phyloP scores from a whole-genome alignment of 1,140 invertebrate species.

The Drosophila sulfurigaster region DNA sequence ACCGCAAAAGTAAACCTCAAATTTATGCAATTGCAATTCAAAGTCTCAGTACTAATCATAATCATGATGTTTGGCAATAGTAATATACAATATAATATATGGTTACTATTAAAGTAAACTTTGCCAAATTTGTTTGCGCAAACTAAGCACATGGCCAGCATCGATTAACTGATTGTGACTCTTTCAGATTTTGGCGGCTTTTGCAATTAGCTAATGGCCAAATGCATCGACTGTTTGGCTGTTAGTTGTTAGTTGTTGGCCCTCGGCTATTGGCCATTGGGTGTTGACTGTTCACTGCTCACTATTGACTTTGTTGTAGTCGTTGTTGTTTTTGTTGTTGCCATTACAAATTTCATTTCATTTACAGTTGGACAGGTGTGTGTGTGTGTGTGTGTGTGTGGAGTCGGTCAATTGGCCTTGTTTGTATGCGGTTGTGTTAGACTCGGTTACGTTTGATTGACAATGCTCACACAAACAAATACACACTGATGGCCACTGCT shows the following conservation, averaged over 20 bases:
- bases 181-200: constrained; percentile 28
- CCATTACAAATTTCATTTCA: constrained; percentile 19
- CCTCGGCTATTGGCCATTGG: neutral
- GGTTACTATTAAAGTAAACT: neutral
- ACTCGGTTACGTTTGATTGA: constrained; percentile 20
- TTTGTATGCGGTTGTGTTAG: constrained; percentile 15
- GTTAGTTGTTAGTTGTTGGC: neutral
- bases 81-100: neutral
- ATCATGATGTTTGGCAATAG: constrained; percentile 14
- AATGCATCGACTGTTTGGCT: neutral
- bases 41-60: constrained; percentile 41
- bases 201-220: constrained; percentile 48
- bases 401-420: constrained; percentile 18
- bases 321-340: neutral
- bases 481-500: neutral
- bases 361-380: constrained; percentile 3
- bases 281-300: constrained; percentile 6
- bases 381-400: neutral
- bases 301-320: too few species aligned
- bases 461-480: neutral
- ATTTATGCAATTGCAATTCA: constrained; percentile 61
- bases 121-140: constrained; percentile 15
- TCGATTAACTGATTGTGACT: constrained; percentile 15
- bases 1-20: constrained; percentile 70
- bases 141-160: constrained; percentile 3